Conservation (phyloP, 1,140 invertebrate species). For the Drosophila bocki region DNA sequence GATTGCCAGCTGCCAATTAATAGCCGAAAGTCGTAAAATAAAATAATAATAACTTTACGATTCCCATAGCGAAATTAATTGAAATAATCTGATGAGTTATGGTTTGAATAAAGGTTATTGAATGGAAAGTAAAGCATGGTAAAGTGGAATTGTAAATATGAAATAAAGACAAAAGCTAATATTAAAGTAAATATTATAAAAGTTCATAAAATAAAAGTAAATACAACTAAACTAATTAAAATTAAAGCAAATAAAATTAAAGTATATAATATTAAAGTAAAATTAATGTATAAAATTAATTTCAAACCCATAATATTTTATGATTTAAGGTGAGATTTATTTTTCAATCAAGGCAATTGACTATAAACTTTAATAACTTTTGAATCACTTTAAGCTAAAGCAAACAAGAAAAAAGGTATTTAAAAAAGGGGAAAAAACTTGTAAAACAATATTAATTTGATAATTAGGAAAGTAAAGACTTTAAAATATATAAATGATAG, state of each 20-base stretch:
- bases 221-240: not conserved
- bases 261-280: too few relatives aligned
- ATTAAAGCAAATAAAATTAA: not conserved
- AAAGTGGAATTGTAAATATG: not conserved
- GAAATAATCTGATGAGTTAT: conserved; percentile 1
- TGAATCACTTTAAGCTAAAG: not conserved
- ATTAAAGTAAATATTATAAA: not conserved
- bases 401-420: not conserved
- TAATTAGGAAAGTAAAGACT: not conserved
- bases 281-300: not conserved
- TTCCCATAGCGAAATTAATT: conserved; percentile 21
- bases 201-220: too few relatives aligned
- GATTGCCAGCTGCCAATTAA: conserved; percentile 20
- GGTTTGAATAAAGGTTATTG: not conserved
- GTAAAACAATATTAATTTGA: not conserved
- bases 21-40: conserved; percentile 28
- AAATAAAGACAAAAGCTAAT: not conserved
- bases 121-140: conserved; percentile 8
- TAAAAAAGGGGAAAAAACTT: not conserved
- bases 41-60: conserved; percentile 4
- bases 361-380: not conserved
- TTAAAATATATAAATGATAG: not conserved
- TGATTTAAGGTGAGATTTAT: not conserved
- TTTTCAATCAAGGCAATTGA: not conserved
- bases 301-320: not conserved